Evolutionary conservation across 2,113 vertebrate species (phyloP), one percentile per base, ranked within the genome.

Genomic region (Plecotus auritus): DNA sequence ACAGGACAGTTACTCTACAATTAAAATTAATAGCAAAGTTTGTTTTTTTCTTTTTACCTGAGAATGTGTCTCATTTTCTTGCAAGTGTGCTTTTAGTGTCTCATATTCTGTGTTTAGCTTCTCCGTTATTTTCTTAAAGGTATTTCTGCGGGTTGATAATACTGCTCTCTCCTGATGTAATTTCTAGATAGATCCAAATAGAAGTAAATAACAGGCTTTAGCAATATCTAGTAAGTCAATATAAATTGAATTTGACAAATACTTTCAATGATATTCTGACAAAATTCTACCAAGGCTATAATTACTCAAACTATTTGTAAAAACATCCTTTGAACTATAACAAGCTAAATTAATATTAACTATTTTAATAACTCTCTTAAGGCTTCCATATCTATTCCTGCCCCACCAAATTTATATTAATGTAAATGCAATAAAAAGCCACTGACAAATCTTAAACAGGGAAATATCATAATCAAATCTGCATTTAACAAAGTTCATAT

Each of bases 41-140:
- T 42, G 13, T 85, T 28, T 56, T 70, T 32, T 86, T 88, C 8
- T 94, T 54, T 49, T 97, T 80, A 99, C 99, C 99, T 99, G 99
- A 93, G 99, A 97, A 72, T 99, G 99, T 5, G 99, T 99, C 97
- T 99, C 99, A 30, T 99, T 99, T 67, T 99, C 99, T 56, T 99
- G 98, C 14, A 99, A 97, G 35, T 99, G 99, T 67, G 91, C 98
- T 95, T 99, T 99, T 45, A 99, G 96, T 22, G 90, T 89, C 88
- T 99, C 99, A 40, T 98, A 98, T 51, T 99, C 98, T 72, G 85
- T 64, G 54, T 98, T 99, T 96, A 99, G 97, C 22, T 97, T 98
- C 83, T 99, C 98, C 97, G 99, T 97, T 96, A 98, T 98, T 97
- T 99, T 99, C 88, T 98, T 98, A 95, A 99, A 99, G 49, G 98